Base-by-base conservation (phyloP, 2,888 invertebrate genomes). In the Chaetoderma sp. region DNA sequence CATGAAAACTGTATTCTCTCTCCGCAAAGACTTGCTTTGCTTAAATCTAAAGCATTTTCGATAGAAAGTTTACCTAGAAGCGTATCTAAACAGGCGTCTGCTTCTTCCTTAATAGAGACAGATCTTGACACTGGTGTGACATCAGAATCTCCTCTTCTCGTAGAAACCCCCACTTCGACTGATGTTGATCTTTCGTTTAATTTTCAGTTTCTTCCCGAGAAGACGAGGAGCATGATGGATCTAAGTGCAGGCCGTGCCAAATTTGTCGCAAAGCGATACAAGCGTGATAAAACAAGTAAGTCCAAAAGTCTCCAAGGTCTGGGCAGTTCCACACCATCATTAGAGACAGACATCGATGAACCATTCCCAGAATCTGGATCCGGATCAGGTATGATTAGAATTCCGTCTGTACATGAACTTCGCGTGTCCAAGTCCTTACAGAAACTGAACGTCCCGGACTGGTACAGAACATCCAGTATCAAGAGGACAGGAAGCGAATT, bases 391-490 rank as follows among this genome's bases (percentile, higher is more conserved):
- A 62, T 81, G 13, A 72, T 71, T 60, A 90, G 93, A 68, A 92
- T 92, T 83, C 92, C 95, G 84, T 96, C 96, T 71, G 96, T 96
- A 89, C 95, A 96, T 89, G 96, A 97, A 88, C 89, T 96, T 74
- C 91, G 96, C 76, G 94, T 97, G 70, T 94, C 95, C 87, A 92
- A 95, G 78, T 96, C 96, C 59, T 88, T 97, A 82, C 95, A 96
- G 88, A 94, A 94, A 83, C 91, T 97, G 78, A 94, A 95, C 88
- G 93, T 97, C 72, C 97, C 97, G 68, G 95, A 96, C 86, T 97
- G 97, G 97, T 96, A 92, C 89, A 92, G 92, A 86, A 92, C 78
- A 60, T 85, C 85, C n/a, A 78, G 72, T 61, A 72, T 82, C 61
- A 78, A 78, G 60, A 76, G 80, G 47, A 78, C 78, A 63, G 78